These are phyloP conservation scores for Beaufortia kweichowensis DNA, from an alignment of 2,113 vertebrate genomes.

Conservation along the genomic window DNA sequence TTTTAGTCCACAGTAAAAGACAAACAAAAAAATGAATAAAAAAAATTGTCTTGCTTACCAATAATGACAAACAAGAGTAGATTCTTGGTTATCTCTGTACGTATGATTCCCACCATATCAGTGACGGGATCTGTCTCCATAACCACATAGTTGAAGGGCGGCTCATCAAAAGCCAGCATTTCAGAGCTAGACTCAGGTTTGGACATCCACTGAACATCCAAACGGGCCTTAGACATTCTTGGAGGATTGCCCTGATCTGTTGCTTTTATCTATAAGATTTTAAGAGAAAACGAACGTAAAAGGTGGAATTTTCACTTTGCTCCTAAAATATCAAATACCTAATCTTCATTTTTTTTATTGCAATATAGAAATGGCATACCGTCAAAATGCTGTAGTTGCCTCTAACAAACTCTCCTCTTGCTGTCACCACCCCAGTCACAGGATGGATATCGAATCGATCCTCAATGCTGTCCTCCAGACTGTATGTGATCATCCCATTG, in stretches of 20 bases:
- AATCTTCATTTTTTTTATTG: not conserved
- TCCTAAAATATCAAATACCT: not conserved
- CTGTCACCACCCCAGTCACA: slow-evolving; percentile 77
- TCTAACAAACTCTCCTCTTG: slow-evolving; percentile 77
- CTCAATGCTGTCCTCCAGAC: slow-evolving; percentile 75
- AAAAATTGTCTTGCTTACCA: slow-evolving; percentile 74
- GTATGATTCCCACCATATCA: slow-evolving; percentile 94
- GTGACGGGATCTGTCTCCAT: slow-evolving; percentile 93
- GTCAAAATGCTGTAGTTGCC: slow-evolving; percentile 91
- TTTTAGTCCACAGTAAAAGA: no score
- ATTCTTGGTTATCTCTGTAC: slow-evolving; percentile 79
- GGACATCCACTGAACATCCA: slow-evolving; percentile 88
- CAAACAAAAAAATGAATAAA: not conserved
- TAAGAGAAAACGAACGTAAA: not conserved
- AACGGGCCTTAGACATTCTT: slow-evolving; percentile 79
- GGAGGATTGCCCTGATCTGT: slow-evolving; percentile 82
- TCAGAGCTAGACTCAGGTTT: slow-evolving; percentile 73
- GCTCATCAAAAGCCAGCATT: slow-evolving; percentile 83
- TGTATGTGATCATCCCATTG: slow-evolving; percentile 85
- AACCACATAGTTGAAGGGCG: slow-evolving; percentile 85
- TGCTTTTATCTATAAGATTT: slow-evolving; percentile 81
- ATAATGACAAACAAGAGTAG: slow-evolving; percentile 87
- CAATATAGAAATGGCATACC: slow-evolving; percentile 62
- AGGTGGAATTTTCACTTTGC: not conserved
- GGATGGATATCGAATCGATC: slow-evolving; percentile 80